phyloP scores from a whole-genome alignment of 2,888 invertebrate genomes.

The Drosophila longiperda region DNA sequence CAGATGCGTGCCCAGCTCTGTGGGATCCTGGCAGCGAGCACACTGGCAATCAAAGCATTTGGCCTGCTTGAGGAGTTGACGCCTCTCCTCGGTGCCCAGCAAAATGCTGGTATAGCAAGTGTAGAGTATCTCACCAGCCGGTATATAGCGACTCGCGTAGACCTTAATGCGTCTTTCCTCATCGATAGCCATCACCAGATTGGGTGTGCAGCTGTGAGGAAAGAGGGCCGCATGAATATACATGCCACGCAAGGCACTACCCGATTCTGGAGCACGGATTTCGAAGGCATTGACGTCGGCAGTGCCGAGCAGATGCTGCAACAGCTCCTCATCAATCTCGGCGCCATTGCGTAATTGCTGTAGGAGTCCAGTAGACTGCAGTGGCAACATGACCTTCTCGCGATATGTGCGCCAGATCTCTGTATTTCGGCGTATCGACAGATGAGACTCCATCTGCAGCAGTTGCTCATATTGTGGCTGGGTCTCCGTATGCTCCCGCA shows the following conservation, averaged over 20 bases:
- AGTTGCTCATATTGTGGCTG: conserved; percentile 86
- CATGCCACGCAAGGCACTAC: conserved; percentile 87
- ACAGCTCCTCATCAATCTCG: conserved; percentile 84
- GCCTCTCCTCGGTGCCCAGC: conserved; percentile 89
- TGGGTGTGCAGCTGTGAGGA: conserved; percentile 90
- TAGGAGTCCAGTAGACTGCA: conserved; percentile 65
- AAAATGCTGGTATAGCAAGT: conserved; percentile 90
- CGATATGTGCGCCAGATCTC: conserved; percentile 87
- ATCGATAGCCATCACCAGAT: conserved; percentile 90
- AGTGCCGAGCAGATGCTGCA: conserved; percentile 90
- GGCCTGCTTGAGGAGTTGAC: conserved; percentile 88
- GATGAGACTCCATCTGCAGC: conserved; percentile 87
- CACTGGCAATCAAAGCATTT: conserved; percentile 92
- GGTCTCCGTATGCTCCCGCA: conserved; percentile 85
- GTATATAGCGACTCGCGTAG: conserved; percentile 88
- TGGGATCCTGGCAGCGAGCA: conserved; percentile 88
- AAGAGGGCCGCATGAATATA: conserved; percentile 89
- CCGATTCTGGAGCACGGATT: conserved; percentile 86
- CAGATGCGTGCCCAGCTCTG: conserved; percentile 89
- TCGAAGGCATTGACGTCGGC: conserved; percentile 93
- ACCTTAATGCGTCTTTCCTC: conserved; percentile 88
- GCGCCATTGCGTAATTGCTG: conserved; percentile 69
- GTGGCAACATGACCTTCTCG: conserved; percentile 84
- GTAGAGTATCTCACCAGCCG: conserved; percentile 87
- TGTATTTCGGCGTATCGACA: conserved; percentile 86